Base-by-base conservation (phyloP, 2,113 vertebrate species). In the Nibea albiflora region DNA sequence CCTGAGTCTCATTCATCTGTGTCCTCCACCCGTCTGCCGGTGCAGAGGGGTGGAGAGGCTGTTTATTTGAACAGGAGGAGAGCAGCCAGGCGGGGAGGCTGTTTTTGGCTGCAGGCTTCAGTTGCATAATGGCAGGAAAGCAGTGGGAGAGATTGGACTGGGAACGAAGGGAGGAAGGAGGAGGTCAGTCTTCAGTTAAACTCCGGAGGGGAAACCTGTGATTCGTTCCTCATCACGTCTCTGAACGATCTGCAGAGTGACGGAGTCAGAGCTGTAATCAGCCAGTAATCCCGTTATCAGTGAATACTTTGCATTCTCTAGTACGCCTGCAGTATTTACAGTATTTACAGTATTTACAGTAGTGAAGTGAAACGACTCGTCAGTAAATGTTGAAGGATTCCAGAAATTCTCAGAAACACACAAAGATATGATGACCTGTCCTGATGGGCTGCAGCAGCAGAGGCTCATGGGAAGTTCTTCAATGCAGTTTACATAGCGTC, bases 61-160 rank as follows among this genome's bases (percentile, higher is more conserved):
- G 85, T 85, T 85, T 82, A 70, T 88, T 85, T 85, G 77, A n/a
- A 73, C 73, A 62, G 75, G 58, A 74, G 80, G 87, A 35, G 72
- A 69, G 62, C 47, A 11, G 73, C 50, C 60, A 0, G 64, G 72
- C 53, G 0, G 74, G 81, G 75, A 78, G 85, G 73, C 64, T 75
- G 81, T 39, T 88, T 68, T 72, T 85, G 85, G 70, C 76, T 11
- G 52, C 62, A 53, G 79, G 57, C 47, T 63, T 5, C 22, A 20
- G 79, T 79, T 87, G 78, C 75, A 84, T 86, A 86, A 88, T 73
- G 53, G 75, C 82, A 87, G 85, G 81, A 91, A 89, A 78, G 39
- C 75, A 3, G 78, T 75, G 75, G 85, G 87, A 79, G 84, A 73
- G 73, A 68, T 78, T 5, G 73, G 73, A 73, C 65, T 35, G 80